These are phyloP conservation scores for Parelbella ahira DNA, from an alignment of 2,888 invertebrate genomes.

Conservation along the genomic window DNA sequence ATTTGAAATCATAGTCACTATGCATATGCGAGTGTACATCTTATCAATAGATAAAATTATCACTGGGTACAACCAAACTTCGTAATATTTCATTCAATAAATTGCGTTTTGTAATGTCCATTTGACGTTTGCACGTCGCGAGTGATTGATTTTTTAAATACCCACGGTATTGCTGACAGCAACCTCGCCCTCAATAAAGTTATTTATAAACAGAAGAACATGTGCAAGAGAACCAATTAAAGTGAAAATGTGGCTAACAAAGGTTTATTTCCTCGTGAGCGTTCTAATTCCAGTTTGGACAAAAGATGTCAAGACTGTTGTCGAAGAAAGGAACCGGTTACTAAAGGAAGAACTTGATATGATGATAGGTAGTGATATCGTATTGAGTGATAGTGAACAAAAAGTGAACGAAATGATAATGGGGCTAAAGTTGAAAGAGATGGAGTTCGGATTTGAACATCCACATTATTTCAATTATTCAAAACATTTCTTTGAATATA, in stretches of 20 bases:
- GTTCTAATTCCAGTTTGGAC: constrained; percentile 15
- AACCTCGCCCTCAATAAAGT: constrained; percentile 21
- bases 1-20: too few relatives aligned
- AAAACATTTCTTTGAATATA: constrained; percentile 84
- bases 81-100: too few relatives aligned
- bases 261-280: constrained; percentile 11
- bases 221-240: constrained; percentile 20
- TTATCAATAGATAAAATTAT: too few relatives aligned
- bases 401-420: constrained; percentile 81
- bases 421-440: constrained; percentile 74
- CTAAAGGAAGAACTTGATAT: constrained; percentile 65
- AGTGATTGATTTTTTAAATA: constrained; percentile 10
- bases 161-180: constrained; percentile 1
- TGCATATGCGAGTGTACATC: too few relatives aligned
- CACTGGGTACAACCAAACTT: too few relatives aligned
- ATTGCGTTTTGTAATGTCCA: too few relatives aligned
- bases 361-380: constrained; percentile 76
- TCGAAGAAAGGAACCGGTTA: constrained; percentile 60
- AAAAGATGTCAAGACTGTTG: constrained; percentile 35
- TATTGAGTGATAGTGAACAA: constrained; percentile 72
- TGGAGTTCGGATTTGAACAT: constrained; percentile 64
- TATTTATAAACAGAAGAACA: constrained; percentile 19
- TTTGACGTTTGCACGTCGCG: constrained; percentile 8
- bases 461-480: constrained; percentile 81
- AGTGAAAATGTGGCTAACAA: constrained; percentile 40